Conservation (phyloP, 2,113 vertebrate species). For the Catagonus wagneri region DNA sequence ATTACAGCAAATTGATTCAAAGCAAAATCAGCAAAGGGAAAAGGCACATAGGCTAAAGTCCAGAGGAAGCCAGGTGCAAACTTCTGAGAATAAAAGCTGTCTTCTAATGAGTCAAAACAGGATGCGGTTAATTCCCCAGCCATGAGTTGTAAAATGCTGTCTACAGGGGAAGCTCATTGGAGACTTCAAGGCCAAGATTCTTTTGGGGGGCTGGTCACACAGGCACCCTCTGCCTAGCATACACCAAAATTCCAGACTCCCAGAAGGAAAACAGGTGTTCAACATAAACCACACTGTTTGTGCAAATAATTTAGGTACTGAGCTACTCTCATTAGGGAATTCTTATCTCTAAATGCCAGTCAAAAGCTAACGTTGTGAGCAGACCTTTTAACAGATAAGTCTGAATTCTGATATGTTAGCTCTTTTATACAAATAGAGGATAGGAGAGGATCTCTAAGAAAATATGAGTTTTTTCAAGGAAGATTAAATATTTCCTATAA, state of each 20-base stretch:
- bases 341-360: background rate
- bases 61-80: background rate
- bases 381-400: background rate
- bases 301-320: background rate
- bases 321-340: background rate
- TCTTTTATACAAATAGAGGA: background rate
- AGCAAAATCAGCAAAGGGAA: slow-evolving; percentile 20
- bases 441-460: background rate
- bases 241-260: background rate
- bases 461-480: background rate
- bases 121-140: background rate
- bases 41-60: background rate
- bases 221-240: background rate
- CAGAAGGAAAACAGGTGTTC: slow-evolving; percentile 40
- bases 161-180: background rate
- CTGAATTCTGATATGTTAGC: background rate
- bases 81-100: background rate
- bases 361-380: background rate
- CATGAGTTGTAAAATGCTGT: background rate
- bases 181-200: background rate
- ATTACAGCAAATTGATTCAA: background rate
- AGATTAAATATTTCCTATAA: background rate
- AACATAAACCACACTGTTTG: background rate
- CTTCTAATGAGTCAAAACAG: background rate
- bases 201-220: background rate